Conservation (phyloP, 2,888 invertebrate genomes). For the Ochropacha duplaris region DNA sequence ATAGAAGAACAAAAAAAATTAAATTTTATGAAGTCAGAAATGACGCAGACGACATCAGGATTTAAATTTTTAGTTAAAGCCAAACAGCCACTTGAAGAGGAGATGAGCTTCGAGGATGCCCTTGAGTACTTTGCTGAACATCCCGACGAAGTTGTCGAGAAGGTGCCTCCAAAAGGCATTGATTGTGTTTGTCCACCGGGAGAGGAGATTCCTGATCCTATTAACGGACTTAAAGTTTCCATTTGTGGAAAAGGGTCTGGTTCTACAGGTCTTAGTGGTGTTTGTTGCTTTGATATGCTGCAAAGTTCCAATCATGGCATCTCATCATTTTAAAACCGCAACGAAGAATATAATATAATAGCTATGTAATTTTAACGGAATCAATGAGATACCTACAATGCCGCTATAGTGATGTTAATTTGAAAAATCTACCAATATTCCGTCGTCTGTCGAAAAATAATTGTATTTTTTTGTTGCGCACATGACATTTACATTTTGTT, state of each 20-base stretch:
- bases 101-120: slow-evolving; percentile 49
- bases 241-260: slow-evolving; percentile 48
- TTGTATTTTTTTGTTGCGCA: background rate
- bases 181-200: slow-evolving; percentile 42
- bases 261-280: slow-evolving; percentile 40
- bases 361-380: too few relatives aligned
- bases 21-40: slow-evolving; percentile 37
- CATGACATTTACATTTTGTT: too few relatives aligned
- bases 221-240: slow-evolving; percentile 40
- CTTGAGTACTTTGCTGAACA: slow-evolving; percentile 32
- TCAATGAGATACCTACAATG: background rate
- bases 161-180: too few relatives aligned
- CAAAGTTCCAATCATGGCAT: slow-evolving; percentile 11
- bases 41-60: slow-evolving; percentile 53
- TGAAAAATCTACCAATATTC: too few relatives aligned
- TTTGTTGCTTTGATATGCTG: slow-evolving; percentile 42
- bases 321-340: background rate
- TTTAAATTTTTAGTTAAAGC: slow-evolving; percentile 40
- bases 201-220: slow-evolving; percentile 5
- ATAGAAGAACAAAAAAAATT: slow-evolving; percentile 21
- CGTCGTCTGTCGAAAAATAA: background rate
- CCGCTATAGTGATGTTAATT: background rate
- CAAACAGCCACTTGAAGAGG: slow-evolving; percentile 22
- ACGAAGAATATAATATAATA: background rate
- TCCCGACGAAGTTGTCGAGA: slow-evolving; percentile 10